Evolutionary conservation across 2,888 invertebrate species (phyloP).

Genomic region (Ypsolopha sequella): DNA sequence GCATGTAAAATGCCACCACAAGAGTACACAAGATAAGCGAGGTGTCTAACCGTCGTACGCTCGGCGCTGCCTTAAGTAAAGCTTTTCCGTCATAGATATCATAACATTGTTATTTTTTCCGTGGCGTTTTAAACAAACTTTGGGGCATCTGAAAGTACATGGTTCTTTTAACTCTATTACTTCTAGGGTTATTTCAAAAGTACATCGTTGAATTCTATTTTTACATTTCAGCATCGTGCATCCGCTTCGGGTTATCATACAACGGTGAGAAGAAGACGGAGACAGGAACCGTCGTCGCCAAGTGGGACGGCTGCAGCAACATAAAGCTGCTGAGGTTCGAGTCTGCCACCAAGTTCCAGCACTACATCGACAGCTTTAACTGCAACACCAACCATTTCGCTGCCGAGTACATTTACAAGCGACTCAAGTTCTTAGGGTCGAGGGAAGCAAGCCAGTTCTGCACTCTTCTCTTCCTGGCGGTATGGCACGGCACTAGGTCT

Average conservation of each 20-base stretch:
- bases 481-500: constrained; percentile 96
- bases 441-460: constrained; percentile 82
- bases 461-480: constrained; percentile 88
- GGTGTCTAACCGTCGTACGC: too few species aligned
- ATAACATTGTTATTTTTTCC: too few species aligned
- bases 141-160: too few species aligned
- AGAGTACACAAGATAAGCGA: too few species aligned
- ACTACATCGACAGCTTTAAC: constrained; percentile 94
- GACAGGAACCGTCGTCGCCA: constrained; percentile 18
- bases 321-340: constrained; percentile 87
- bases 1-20: too few species aligned
- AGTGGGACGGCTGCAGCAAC: constrained; percentile 94
- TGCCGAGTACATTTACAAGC: constrained; percentile 93
- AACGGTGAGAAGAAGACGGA: constrained; percentile 79
- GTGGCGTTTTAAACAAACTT: too few species aligned
- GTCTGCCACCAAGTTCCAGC: constrained; percentile 84
- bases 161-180: too few species aligned
- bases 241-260: constrained; percentile 83
- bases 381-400: constrained; percentile 97
- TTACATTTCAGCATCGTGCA: constrained; percentile 52
- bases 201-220: neutral
- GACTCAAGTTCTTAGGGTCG: constrained; percentile 82
- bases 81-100: too few species aligned
- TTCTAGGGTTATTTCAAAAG: neutral
- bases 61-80: too few species aligned